Evolutionary conservation across 1,140 invertebrate species (phyloP), one percentile per base, ranked within the genome.

Genomic region (Zaprionus taronus): DNA sequence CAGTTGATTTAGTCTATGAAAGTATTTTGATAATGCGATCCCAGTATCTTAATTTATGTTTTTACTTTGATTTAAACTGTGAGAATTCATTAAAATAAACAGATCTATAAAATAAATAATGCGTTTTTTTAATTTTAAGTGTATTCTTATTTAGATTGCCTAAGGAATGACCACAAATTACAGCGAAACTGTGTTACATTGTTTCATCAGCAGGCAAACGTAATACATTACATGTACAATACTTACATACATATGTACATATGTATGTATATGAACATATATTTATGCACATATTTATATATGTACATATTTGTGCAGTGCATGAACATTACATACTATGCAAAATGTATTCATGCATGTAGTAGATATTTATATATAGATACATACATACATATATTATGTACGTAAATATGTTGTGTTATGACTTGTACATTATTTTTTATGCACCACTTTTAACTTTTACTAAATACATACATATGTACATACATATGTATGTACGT

Each of bases 31-130:
- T 51, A 57, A 64, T 81, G 17, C 26, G 17, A 65, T 73, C 63
- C 38, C 53, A 56, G 49, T 75, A 31, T 71, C 61, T 70, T 74
- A 9, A 31, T 69, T 51, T 38, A 36, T 49, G 61, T 44, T 79
- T 67, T 44, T 53, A 67, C 1, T 83, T 77, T 77, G 72, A 83
- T 80, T 84, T 83, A n/a, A 22, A 77, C 75, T 81, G 73, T 80
- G 67, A 72, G 28, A 77, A 73, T 71, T 24, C 26, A 65, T 72
- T 80, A 70, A 77, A 77, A 79, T 62, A 58, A 49, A 36, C 14
- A 47, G 9, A 62, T 57, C 14, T 53, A 44, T 34, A 44, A 57
- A 36, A 9, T 31, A 36, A 17, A 47, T 5, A n/a, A 6, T 44
- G 38, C 15, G 41, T 47, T 17, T 7, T 7, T 17, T 17, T 7